A percentile compares a stretch with the other conserved stretches of the same genome.
Evolutionary conservation across 2,113 vertebrate genomes (phyloP).

Genomic region (Epinephelus moara): DNA sequence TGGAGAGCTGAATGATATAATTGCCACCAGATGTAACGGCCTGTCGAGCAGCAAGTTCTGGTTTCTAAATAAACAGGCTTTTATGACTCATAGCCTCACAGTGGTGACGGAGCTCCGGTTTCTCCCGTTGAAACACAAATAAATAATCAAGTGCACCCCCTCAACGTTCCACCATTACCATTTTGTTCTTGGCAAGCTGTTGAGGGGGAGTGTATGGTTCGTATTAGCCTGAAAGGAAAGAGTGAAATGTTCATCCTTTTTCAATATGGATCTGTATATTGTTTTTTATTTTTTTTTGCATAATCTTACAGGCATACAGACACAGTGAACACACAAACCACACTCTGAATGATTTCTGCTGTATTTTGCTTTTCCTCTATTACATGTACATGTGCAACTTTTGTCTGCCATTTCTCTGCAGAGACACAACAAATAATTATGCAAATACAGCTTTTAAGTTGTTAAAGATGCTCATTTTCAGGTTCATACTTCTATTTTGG

Average conservation of each 20-base stretch:
- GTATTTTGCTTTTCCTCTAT: not conserved
- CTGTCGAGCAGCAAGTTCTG: slow-evolving; percentile 80
- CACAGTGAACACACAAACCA: slow-evolving; percentile 19
- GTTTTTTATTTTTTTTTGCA: slow-evolving; percentile 30
- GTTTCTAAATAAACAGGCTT: slow-evolving; percentile 86
- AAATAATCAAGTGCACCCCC: slow-evolving; percentile 82
- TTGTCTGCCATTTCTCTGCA: not conserved
- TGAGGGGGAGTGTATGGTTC: slow-evolving; percentile 70
- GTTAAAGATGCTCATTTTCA: not conserved
- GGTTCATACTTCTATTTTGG: too few species aligned
- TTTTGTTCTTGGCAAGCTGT: slow-evolving; percentile 69
- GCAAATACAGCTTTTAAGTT: not conserved
- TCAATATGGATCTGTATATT: slow-evolving; percentile 45
- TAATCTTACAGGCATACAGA: slow-evolving; percentile 19
- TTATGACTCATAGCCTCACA: slow-evolving; percentile 82
- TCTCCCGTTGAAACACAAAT: slow-evolving; percentile 83
- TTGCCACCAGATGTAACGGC: slow-evolving; percentile 82
- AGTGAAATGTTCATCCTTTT: slow-evolving; percentile 71
- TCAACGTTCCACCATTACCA: slow-evolving; percentile 64
- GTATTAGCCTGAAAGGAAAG: slow-evolving; percentile 74
- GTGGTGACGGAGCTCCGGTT: slow-evolving; percentile 80
- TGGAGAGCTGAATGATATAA: slow-evolving; percentile 73
- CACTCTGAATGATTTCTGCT: not conserved
- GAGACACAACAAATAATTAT: not conserved
- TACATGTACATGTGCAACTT: not conserved